These are phyloP conservation scores for Butorides virescens DNA, from an alignment of 2,113 vertebrate genomes.

Conservation along the genomic window DNA sequence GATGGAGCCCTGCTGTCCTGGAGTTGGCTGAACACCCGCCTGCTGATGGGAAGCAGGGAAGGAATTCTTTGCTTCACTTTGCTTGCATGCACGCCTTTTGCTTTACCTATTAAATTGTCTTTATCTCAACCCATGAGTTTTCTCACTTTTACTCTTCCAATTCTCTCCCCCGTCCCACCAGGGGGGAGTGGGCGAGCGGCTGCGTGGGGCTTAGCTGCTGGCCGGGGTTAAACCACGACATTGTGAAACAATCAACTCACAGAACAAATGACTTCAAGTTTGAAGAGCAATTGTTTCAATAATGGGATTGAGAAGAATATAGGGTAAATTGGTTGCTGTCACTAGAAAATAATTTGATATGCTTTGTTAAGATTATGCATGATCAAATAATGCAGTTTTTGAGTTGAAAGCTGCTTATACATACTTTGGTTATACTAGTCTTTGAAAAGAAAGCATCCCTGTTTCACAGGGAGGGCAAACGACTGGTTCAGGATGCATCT, in stretches of 20 bases:
- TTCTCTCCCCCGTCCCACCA: no score
- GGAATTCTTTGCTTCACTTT: no score
- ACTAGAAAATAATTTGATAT: neutral
- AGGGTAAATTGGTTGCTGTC: neutral
- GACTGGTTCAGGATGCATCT: neutral
- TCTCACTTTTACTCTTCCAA: no score
- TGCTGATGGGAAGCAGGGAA: no score
- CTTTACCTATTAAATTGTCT: no score
- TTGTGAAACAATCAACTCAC: neutral
- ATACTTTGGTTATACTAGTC: neutral
- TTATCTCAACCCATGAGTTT: no score
- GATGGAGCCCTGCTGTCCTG: no score
- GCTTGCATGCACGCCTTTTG: no score
- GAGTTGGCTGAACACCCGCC: no score
- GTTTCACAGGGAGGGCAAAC: neutral
- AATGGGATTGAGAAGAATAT: neutral
- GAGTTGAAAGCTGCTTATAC: neutral
- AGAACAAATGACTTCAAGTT: neutral
- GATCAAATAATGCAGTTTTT: neutral
- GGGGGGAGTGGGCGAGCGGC: no score
- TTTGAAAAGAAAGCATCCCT: neutral
- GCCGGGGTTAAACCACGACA: no score
- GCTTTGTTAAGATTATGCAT: neutral
- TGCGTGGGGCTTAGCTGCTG: no score
- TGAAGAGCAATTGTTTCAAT: neutral